A percentile compares a stretch with the other conserved stretches of the same genome.
Evolutionary conservation across 1,140 invertebrate species (phyloP).

Genomic region (Cyphomyrmex costatus): DNA sequence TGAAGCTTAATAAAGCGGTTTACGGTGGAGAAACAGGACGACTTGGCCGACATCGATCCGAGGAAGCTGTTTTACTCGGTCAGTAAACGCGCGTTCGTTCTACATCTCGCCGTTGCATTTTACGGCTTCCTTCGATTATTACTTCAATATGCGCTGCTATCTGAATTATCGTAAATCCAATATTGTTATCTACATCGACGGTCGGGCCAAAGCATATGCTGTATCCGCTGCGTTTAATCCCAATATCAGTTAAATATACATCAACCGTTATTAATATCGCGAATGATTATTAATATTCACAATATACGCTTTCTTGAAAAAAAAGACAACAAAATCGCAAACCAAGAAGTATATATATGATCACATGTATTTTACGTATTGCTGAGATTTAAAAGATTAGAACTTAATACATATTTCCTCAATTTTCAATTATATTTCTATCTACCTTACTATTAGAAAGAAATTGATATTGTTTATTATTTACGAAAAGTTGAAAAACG

Average conservation of each 20-base stretch:
- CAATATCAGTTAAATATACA: slow-evolving; percentile 55
- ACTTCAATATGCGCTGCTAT: slow-evolving; percentile 52
- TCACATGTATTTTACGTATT: background rate
- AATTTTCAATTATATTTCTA: background rate
- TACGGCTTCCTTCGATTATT: slow-evolving; percentile 58
- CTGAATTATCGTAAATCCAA: slow-evolving; percentile 62
- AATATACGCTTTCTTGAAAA: background rate
- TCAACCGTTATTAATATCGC: slow-evolving; percentile 47
- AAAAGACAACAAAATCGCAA: background rate
- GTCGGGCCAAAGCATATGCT: slow-evolving; percentile 42
- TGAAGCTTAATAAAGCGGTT: slow-evolving; percentile 61
- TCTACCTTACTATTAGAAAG: background rate
- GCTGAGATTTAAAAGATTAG: background rate
- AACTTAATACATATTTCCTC: background rate
- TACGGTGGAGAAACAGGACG: slow-evolving; percentile 26
- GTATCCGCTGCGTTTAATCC: slow-evolving; percentile 12
- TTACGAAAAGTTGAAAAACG: background rate
- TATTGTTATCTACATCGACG: slow-evolving; percentile 55
- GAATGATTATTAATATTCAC: slow-evolving; percentile 28
- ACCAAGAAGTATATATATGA: background rate
- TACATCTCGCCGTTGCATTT: slow-evolving; percentile 50
- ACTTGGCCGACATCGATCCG: slow-evolving; percentile 52
- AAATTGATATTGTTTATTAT: background rate
- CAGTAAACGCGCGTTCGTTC: slow-evolving; percentile 49
- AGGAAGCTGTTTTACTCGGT: slow-evolving; percentile 55